Evolutionary conservation across 2,113 vertebrate genomes (phyloP).

Genomic region (Ceuthmochares aereus): DNA sequence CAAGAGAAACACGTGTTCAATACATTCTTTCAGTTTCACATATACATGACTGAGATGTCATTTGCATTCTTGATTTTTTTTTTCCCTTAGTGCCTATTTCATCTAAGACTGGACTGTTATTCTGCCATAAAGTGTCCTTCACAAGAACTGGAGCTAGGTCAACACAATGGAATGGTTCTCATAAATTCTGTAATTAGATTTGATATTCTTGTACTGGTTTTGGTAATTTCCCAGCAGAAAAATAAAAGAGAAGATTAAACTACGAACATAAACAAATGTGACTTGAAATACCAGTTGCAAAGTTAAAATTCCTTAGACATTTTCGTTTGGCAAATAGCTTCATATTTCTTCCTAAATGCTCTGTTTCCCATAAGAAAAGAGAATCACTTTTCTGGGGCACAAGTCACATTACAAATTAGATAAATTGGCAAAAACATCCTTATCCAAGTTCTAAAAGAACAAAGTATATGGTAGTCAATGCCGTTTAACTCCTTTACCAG

Average conservation of each 20-base stretch:
- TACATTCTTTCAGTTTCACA: neutral
- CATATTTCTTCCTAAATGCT: neutral
- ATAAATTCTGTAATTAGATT: neutral
- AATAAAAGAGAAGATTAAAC: neutral
- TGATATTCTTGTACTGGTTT: neutral
- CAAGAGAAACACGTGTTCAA: neutral
- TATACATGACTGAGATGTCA: neutral
- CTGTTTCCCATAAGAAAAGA: neutral
- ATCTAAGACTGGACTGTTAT: neutral
- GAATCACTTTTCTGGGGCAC: neutral
- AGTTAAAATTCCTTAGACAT: neutral
- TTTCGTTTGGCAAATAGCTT: neutral
- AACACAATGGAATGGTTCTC: fast-evolving
- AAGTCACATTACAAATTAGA: neutral
- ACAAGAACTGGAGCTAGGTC: neutral
- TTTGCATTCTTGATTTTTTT: fast-evolving
- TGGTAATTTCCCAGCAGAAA: neutral
- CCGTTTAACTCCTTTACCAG: neutral
- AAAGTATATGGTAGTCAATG: neutral
- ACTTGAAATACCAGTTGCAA: neutral
- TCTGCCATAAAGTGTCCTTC: neutral
- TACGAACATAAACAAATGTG: fast-evolving
- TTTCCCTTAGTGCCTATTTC: neutral
- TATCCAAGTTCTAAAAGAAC: neutral
- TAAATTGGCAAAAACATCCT: neutral